Percentiles rank a stretch among this genome's conserved stretches.
phyloP scores from a whole-genome alignment of 2,113 vertebrate genomes.

The Helogale parvula region DNA sequence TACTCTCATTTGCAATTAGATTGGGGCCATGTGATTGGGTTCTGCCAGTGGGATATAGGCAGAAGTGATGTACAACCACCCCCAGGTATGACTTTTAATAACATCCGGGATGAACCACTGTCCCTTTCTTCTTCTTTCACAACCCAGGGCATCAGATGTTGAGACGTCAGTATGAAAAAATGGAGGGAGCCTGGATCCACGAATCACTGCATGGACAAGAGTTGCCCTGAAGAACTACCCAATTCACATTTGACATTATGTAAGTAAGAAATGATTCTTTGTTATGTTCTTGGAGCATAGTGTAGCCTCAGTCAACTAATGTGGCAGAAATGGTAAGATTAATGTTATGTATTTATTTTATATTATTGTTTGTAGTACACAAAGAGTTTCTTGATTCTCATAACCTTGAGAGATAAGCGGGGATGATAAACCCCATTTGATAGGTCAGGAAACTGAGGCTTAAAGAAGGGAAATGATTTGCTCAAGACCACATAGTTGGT shows the following conservation, averaged over 20 bases:
- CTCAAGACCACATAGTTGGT: constrained; percentile 49
- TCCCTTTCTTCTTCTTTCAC: background rate
- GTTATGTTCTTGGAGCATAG: background rate
- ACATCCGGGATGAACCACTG: background rate
- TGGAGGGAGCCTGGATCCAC: background rate
- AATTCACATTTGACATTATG: background rate
- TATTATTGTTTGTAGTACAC: background rate
- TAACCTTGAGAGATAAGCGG: background rate
- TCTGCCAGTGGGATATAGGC: background rate
- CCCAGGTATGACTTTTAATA: background rate
- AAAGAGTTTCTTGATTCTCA: background rate
- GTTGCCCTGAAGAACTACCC: background rate
- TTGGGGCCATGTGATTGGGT: background rate
- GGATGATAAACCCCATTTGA: constrained; percentile 19
- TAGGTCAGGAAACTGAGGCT: constrained; percentile 42
- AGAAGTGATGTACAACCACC: background rate
- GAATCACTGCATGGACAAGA: background rate
- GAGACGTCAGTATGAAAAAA: background rate
- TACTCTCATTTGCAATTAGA: background rate
- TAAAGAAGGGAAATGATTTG: constrained; percentile 47
- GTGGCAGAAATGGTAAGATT: background rate
- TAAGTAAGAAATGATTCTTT: background rate
- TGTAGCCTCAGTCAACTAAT: background rate
- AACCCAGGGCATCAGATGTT: background rate
- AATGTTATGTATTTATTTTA: background rate